Evolutionary conservation across 2,888 invertebrate species (phyloP), one percentile per base, ranked within the genome.

Genomic region (Ormyrus pomaceus): DNA sequence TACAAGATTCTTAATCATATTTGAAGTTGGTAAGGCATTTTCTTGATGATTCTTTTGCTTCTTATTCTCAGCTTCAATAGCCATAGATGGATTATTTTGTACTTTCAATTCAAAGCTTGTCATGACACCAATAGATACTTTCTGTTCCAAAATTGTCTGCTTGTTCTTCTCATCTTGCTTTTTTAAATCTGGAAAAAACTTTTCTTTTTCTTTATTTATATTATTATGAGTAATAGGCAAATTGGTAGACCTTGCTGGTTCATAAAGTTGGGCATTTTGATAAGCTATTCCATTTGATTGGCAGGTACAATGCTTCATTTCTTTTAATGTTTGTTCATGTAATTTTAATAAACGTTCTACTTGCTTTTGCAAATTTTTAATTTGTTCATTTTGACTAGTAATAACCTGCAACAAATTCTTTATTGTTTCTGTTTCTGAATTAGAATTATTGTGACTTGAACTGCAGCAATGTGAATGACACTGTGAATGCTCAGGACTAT

Each of bases 41-140:
- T 83, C 80, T 64, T 82, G 77, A 19, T 77, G 79, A 71, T 72
- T 79, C 34, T 79, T 83, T 71, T 82, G 79, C 34, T 68, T 71
- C 4, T 74, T 34, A 34, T 34, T 78, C 8, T 86, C 84, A 82
- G 82, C 83, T 61, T 85, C 83, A 11, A 84, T 84, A 6, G 82
- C 0, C 5, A 84, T 65, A 64, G 87, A 86, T 56, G 88, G 88
- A 84, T 86, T 89, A 65, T 89, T 89, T 73, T 90, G 88, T 13
- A 89, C 86, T 46, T 87, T 90, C 86, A 95, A 93, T 91, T 95
- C 94, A 88, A 95, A 94, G 88, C 94, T 95, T 1, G 95, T 95
- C 93, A 94, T 95, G 2, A 95, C 93, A 78, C 95, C 95, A 74
- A 95, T 94, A 0, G 95, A 94, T 85, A 94, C 93, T 89, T 93